Conservation (phyloP, 2,113 vertebrate species). For the Phrynosoma platyrhinos region DNA sequence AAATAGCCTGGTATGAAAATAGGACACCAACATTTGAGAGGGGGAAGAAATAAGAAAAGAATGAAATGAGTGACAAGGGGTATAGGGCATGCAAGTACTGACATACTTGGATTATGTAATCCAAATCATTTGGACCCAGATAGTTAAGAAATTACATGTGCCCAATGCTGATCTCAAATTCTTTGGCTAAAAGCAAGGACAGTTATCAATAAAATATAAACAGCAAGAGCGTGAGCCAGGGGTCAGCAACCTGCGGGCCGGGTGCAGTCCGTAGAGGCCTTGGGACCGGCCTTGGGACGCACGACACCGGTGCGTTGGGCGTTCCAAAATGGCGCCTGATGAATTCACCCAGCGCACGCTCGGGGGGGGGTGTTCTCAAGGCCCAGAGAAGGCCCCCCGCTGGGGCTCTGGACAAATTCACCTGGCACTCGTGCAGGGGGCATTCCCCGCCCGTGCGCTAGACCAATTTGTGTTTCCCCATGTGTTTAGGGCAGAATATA, state of each 20-base stretch:
- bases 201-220: neutral
- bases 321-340: too few species aligned
- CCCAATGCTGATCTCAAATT: neutral
- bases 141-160: neutral
- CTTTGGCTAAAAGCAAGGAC: too few species aligned
- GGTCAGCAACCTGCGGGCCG: too few species aligned
- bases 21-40: neutral
- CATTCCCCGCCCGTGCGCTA: too few species aligned
- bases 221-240: neutral
- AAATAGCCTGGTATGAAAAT: conserved; percentile 27
- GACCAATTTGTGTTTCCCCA: neutral
- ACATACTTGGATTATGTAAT: neutral
- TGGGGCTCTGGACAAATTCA: too few species aligned
- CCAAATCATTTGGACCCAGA: neutral
- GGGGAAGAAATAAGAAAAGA: conserved; percentile 36
- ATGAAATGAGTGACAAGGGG: neutral
- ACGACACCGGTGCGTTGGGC: too few species aligned
- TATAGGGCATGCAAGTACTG: neutral
- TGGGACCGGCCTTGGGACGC: too few species aligned
- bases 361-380: too few species aligned
- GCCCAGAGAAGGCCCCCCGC: too few species aligned
- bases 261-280: too few species aligned
- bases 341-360: too few species aligned
- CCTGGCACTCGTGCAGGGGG: too few species aligned
- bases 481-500: neutral